Evolutionary conservation across 2,113 vertebrate species (phyloP).

Genomic region (Natator depressus): DNA sequence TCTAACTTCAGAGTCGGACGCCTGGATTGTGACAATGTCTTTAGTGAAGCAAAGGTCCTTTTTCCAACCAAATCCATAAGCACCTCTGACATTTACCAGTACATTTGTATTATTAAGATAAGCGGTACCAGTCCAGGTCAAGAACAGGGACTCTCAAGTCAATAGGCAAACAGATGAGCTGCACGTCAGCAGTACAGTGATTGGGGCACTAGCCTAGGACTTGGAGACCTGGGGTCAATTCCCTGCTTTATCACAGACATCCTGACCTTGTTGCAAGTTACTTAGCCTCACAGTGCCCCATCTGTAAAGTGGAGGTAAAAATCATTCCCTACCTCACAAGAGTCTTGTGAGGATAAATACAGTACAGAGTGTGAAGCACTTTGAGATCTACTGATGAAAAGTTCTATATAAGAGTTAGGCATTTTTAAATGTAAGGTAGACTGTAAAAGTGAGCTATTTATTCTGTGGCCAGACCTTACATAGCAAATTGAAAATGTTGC

Average conservation of each 20-base stretch:
- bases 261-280: too few relatives aligned
- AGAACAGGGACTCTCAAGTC: accelerated
- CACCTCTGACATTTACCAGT: not conserved
- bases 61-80: too few relatives aligned
- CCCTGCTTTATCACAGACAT: not conserved
- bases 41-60: not conserved
- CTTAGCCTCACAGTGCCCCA: not conserved
- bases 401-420: not conserved
- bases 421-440: not conserved
- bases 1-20: not conserved
- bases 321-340: not conserved
- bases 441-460: not conserved
- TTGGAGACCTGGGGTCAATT: not conserved
- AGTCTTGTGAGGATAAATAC: not conserved
- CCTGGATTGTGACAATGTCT: accelerated
- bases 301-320: not conserved
- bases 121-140: not conserved
- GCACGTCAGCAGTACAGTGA: not conserved
- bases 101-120: accelerated
- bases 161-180: not conserved
- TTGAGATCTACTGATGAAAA: not conserved
- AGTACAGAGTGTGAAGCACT: not conserved
- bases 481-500: not conserved
- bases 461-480: not conserved
- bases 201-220: not conserved